Evolutionary conservation across 1,140 invertebrate species (phyloP).

Genomic region (Bombus pyrosoma): DNA sequence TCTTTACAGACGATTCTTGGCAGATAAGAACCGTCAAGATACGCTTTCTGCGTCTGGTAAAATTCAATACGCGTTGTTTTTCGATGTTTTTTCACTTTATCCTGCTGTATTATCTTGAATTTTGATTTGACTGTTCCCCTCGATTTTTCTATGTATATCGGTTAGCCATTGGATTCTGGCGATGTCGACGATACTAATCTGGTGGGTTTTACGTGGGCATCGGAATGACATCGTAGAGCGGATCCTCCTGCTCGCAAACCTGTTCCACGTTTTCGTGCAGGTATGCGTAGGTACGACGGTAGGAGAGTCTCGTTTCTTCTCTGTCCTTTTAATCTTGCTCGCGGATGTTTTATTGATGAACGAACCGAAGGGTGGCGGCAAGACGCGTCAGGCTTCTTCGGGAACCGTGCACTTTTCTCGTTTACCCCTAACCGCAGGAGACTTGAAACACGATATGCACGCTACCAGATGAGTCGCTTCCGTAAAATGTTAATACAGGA

Average conservation of each 20-base stretch:
- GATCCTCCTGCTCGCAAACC: conserved; percentile 17
- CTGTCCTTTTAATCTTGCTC: conserved; percentile 20
- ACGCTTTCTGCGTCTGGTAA: conserved; percentile 31
- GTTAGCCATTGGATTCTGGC: not conserved
- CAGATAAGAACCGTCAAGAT: not conserved
- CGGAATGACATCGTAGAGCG: conserved; percentile 6
- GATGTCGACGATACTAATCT: not conserved
- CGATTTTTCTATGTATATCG: no score
- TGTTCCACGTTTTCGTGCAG: conserved; percentile 34
- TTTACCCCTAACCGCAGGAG: not conserved
- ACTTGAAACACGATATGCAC: not conserved
- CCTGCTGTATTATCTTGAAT: not conserved
- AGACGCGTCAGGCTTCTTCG: not conserved
- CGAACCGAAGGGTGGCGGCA: conserved; percentile 9
- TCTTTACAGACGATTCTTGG: not conserved
- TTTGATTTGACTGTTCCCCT: not conserved
- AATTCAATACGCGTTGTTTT: not conserved
- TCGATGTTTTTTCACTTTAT: not conserved
- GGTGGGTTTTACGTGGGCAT: not conserved
- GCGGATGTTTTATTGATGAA: conserved; percentile 4
- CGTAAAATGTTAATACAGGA: not conserved
- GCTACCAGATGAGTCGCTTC: not conserved
- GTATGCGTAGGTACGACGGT: conserved; percentile 18
- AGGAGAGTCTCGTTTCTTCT: conserved; percentile 1
- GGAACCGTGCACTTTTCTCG: not conserved